Conservation (phyloP, 2,888 invertebrate genomes). For the Ypsolopha sequella region DNA sequence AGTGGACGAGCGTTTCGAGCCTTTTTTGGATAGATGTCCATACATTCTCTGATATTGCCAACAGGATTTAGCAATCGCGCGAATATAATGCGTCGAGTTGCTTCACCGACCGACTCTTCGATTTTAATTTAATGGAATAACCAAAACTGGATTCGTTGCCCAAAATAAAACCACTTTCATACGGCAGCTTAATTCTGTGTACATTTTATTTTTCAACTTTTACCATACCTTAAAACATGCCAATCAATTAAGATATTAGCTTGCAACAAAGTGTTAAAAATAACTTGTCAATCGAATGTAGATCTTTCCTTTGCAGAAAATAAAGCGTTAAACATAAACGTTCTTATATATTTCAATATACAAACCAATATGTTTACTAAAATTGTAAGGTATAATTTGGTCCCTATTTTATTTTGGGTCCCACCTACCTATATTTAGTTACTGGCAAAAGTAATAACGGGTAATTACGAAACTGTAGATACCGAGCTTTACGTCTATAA, state of each 20-base stretch:
- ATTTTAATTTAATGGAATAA: constrained; percentile 3
- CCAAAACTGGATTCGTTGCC: background rate
- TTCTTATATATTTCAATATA: too few relatives aligned
- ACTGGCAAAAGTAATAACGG: constrained; percentile 13
- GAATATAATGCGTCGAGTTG: background rate
- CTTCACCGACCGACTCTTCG: background rate
- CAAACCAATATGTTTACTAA: too few relatives aligned
- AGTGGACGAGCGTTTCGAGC: constrained; percentile 16
- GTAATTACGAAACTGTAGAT: constrained; percentile 15
- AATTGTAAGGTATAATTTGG: too few relatives aligned
- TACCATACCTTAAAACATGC: too few relatives aligned
- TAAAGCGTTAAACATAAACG: too few relatives aligned
- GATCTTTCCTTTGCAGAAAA: too few relatives aligned
- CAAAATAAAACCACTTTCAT: constrained; percentile 1
- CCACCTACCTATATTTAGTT: background rate
- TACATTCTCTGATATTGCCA: constrained; percentile 16
- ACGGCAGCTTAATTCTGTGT: too few relatives aligned
- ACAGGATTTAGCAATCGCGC: constrained; percentile 19
- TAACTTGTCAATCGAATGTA: too few relatives aligned
- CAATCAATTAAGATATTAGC: too few relatives aligned
- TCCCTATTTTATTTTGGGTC: too few relatives aligned
- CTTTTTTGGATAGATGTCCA: constrained; percentile 23
- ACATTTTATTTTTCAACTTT: too few relatives aligned
- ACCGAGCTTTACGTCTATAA: background rate
- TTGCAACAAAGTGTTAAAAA: too few relatives aligned